Evolutionary conservation across 2,888 invertebrate species (phyloP), one percentile per base, ranked within the genome.

Genomic region (Baccha elongata): DNA sequence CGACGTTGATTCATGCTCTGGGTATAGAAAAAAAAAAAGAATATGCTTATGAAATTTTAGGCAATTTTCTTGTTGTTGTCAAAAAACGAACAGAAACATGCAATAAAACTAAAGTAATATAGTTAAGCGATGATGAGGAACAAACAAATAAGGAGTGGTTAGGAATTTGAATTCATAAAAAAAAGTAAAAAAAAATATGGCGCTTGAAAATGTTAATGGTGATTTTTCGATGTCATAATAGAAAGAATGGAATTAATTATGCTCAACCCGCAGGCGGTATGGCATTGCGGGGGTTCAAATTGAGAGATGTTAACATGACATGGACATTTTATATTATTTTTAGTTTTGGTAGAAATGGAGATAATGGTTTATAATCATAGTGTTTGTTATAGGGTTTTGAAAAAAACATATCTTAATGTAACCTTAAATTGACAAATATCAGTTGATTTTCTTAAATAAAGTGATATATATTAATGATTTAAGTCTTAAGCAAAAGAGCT

Each of bases 201-300:
- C 83, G 67, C 53, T 64, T 23, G 60, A 62, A 67, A 4, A 26
- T 21, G 13, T 71, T 62, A 72, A 76, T 83, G 71, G 83, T 78
- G 78, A 83, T 83, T 73, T 64, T 68, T 72, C 55, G 78, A 83
- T 83, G 83, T 83, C 83, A 83, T 78, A 78, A 83, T 76, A 76
- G 71, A 52, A 23, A 15, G 46, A 65, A 67, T 71, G 23, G 53
- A 71, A 71, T 71, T 81, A 81, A 81, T 71, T 75, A 71, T 58
- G 53, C 44, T 58, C 46, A 52, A 2, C 17, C 29, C 13, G 3
- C 37, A 40, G 13, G 37, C 29, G n/a, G n/a, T n/a, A n/a, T n/a
- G n/a, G n/a, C n/a, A n/a, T n/a, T n/a, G n/a, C n/a, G 37, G 37
- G 37, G 73, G 53, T 6, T 73, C 52, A 67, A 73, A 68, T 79